These are phyloP conservation scores for Spea bombifrons DNA, from an alignment of 2,113 vertebrate genomes.

Conservation along the genomic window DNA sequence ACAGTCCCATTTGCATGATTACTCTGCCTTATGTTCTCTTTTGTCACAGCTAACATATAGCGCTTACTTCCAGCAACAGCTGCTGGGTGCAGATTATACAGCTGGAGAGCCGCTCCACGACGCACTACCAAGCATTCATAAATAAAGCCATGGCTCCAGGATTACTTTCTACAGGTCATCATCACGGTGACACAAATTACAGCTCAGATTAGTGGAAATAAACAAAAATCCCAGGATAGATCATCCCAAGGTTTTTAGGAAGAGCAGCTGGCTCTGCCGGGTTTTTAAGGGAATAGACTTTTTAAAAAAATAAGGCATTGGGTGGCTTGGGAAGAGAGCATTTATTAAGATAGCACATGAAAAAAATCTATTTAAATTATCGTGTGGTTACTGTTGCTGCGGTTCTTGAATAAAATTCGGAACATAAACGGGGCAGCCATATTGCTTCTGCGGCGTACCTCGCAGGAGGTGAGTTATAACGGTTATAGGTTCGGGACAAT, in stretches of 20 bases:
- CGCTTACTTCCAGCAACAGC: conserved; percentile 1
- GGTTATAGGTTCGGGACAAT: too few relatives aligned
- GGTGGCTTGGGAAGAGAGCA: too few relatives aligned
- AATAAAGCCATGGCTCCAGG: conserved; percentile 11
- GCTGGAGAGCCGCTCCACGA: neutral
- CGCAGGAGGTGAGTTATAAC: too few relatives aligned
- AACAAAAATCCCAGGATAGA: neutral
- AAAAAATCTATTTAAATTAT: too few relatives aligned
- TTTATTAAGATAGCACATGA: too few relatives aligned
- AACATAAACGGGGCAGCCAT: too few relatives aligned
- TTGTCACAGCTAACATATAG: conserved; percentile 7
- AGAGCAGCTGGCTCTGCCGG: neutral
- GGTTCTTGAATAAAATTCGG: too few relatives aligned
- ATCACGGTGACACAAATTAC: conserved; percentile 1
- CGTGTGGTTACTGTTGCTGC: too few relatives aligned
- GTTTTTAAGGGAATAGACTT: too few relatives aligned
- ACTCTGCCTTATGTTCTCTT: neutral
- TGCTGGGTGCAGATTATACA: conserved; percentile 10
- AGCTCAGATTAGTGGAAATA: neutral
- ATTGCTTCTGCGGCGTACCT: too few relatives aligned
- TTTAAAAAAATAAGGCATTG: too few relatives aligned
- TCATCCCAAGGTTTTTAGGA: neutral
- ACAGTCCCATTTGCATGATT: neutral
- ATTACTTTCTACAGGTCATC: conserved; percentile 17
- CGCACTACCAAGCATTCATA: neutral